Base-by-base conservation (phyloP, 2,797 vertebrate species). In the Premnoplex brunnescens region DNA sequence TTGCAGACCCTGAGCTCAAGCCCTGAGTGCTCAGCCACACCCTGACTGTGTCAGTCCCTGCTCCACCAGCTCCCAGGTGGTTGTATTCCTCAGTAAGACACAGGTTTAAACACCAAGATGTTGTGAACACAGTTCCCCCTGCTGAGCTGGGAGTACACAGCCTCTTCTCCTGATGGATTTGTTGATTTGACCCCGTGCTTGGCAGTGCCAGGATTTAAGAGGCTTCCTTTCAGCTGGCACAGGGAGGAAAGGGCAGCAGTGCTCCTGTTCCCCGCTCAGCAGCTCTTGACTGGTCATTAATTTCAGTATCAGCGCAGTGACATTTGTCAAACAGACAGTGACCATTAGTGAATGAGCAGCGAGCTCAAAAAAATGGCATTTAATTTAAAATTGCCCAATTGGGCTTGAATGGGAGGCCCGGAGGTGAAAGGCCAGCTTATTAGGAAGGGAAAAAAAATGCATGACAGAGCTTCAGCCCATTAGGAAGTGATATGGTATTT, bases 251-350 rank as follows among this genome's bases (percentile, higher is more conserved):
- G 91, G 90, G 79, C 91, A 93, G 73, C 62, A 64, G 56, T 1
- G 3, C 46, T 87, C 69, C 69, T 62, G 51, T 36, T 67, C 85
- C 59, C 66, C 0, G 1, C 73, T 88, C 82, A 55, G 81, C 68
- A 76, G 83, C 73, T 94, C 87, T 85, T 76, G 88, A 68, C 82
- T 74, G 52, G 71, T 86, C 88, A 94, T 96, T 94, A 95, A 95
- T 76, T 85, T 72, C 76, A 85, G 75, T 79, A 85, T 76, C 75
- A 72, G 87, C 0, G 16, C 74, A 71, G 75, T 88, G 88, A 76
- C 89, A 96, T 97, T 96, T 96, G 89, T 96, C 94, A 96, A 89
- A 94, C 84, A 91, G 94, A 85, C 85, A 85, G 78, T 88, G 91
- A 91, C 91, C 93, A 95, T 92, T 94, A 89, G 48, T 36, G 80